Conservation (phyloP, 2,797 vertebrate genomes). For the Spinus pinus region DNA sequence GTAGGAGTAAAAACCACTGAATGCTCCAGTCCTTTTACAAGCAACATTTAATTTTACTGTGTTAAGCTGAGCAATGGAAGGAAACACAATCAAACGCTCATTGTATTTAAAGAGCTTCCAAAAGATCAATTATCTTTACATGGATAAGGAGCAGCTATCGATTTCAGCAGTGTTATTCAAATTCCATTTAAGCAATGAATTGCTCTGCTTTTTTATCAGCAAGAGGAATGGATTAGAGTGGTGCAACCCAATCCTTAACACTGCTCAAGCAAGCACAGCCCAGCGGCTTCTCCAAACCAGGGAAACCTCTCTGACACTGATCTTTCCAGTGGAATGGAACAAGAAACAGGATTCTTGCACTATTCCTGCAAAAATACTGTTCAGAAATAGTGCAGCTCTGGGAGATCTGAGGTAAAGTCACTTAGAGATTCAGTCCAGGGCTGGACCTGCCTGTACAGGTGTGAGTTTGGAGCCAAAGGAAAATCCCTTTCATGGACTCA, state of each 20-base stretch:
- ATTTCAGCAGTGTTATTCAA: slow-evolving; percentile 51
- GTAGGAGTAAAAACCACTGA: neutral
- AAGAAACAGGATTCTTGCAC: neutral
- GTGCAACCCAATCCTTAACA: neutral
- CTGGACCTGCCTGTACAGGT: neutral
- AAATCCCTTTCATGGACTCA: neutral
- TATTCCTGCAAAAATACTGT: neutral
- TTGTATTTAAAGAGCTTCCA: slow-evolving; percentile 21
- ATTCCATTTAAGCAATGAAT: slow-evolving; percentile 39
- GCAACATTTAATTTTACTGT: slow-evolving; percentile 44
- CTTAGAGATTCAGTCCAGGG: neutral
- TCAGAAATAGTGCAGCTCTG: neutral
- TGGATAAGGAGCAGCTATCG: slow-evolving; percentile 29
- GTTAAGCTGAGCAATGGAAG: slow-evolving; percentile 5
- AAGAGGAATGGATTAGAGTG: neutral
- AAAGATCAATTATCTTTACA: slow-evolving; percentile 52
- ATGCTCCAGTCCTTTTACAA: neutral
- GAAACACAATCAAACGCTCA: slow-evolving; percentile 38
- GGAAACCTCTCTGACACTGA: neutral
- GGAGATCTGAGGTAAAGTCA: neutral
- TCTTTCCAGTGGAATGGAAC: neutral
- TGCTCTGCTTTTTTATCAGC: neutral
- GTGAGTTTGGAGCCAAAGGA: neutral
- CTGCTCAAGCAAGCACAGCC: neutral
- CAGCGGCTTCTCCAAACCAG: neutral